A percentile compares a stretch with the other conserved stretches of the same genome.
Evolutionary conservation across 1,140 invertebrate genomes (phyloP).

Genomic region (Coboldia fuscipes): DNA sequence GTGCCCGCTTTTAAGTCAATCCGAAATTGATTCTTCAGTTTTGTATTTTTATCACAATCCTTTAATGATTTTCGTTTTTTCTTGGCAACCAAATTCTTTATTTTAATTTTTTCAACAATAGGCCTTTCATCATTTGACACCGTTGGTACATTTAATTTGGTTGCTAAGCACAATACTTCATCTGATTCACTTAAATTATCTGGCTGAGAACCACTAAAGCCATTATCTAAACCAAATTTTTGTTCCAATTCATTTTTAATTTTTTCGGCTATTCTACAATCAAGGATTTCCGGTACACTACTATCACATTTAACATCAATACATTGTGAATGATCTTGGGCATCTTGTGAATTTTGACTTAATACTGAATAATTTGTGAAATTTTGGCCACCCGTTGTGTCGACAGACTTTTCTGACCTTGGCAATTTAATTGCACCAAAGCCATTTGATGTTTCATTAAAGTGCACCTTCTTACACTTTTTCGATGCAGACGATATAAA

Average conservation of each 20-base stretch:
- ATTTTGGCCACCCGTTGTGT: no score
- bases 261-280: slow-evolving; percentile 20
- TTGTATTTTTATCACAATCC: no score
- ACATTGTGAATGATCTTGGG: slow-evolving; percentile 6
- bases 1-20: no score
- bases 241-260: slow-evolving; percentile 21
- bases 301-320: slow-evolving; percentile 4
- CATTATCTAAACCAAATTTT: slow-evolving; percentile 2
- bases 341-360: slow-evolving; percentile 2
- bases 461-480: slow-evolving; percentile 19
- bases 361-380: neutral
- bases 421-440: no score
- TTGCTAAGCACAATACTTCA: neutral
- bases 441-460: slow-evolving; percentile 17
- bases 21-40: no score
- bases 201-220: neutral
- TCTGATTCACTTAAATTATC: neutral
- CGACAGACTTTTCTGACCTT: no score
- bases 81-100: no score
- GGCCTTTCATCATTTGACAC: no score
- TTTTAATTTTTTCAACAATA: no score
- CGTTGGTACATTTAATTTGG: no score
- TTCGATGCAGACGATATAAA: no score
- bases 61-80: no score
- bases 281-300: slow-evolving; percentile 16